Conservation (phyloP, 2,888 invertebrate genomes). For the Ectobius pallidus region DNA sequence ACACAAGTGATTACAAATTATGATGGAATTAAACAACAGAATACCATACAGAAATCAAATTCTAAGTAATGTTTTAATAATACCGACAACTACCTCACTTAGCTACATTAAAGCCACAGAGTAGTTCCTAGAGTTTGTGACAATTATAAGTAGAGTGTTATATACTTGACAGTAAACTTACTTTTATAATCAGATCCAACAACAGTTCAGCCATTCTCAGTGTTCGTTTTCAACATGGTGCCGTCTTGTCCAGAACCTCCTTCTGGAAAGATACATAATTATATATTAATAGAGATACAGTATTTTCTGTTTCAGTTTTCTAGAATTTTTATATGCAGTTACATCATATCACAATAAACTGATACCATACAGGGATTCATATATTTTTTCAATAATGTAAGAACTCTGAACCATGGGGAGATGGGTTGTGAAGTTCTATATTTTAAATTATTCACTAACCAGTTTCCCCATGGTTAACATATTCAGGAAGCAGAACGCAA, state of each 20-base stretch:
- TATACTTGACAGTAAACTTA: conserved; percentile 20
- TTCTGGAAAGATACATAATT: conserved; percentile 29
- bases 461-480: not conserved
- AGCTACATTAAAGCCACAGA: conserved; percentile 8
- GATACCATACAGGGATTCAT: conserved; percentile 33
- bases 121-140: conserved; percentile 32
- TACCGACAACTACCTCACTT: conserved; percentile 34
- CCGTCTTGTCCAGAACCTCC: conserved; percentile 30
- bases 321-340: conserved; percentile 37
- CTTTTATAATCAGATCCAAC: conserved; percentile 16
- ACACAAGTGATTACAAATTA: too few species aligned
- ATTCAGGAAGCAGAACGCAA: conserved; percentile 23
- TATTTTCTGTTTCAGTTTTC: conserved; percentile 28
- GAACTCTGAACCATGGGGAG: not conserved
- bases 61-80: conserved; percentile 23
- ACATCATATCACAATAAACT: conserved; percentile 31
- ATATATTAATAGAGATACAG: conserved; percentile 33
- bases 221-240: conserved; percentile 34
- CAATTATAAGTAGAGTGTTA: conserved; percentile 15
- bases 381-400: conserved; percentile 32
- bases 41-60: not conserved
- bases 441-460: conserved; percentile 14
- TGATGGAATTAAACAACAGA: too few species aligned
- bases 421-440: conserved; percentile 14
- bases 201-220: conserved; percentile 13